Evolutionary conservation across 1,140 invertebrate genomes (phyloP), one percentile per base, ranked within the genome.

Genomic region (Drosophila neocordata): DNA sequence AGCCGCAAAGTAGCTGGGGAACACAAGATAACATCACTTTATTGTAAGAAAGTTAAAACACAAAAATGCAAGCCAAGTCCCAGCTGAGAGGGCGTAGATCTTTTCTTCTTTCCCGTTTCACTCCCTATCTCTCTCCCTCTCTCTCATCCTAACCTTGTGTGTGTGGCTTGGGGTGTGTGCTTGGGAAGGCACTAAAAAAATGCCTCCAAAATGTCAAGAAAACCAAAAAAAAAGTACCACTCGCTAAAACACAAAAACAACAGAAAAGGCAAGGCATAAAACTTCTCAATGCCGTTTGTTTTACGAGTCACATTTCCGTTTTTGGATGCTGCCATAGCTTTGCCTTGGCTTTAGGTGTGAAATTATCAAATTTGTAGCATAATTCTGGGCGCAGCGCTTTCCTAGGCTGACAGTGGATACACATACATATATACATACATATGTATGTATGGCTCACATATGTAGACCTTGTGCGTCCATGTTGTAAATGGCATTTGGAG

Each of bases 41-140:
- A 88, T 88, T 88, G 83, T 88, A 88, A 83, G 83, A 88, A 88
- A 88, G 83, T 88, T 88, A 88, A 87, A 87, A 88, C 83, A 82
- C 79, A 87, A 76, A 84, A 87, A 88, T 87, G 83, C 83, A 88
- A 87, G 79, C 74, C 65, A 67, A 75, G 53, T 77, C 75, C 60
- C 73, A 72, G 53, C 62, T 65, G 60, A 13, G 22, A 41, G 35
- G 20, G 52, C 22, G 59, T 72, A 62, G 41, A 48, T 48, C 41
- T 20, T 20, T 20, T 6, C 15, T 13, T 44, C 13, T 44, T 15
- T 2, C 41, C 5, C 37, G n/a, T n/a, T n/a, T n/a, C n/a, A n/a
- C n/a, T n/a, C n/a, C n/a, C n/a, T n/a, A n/a, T n/a, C 7, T 4
- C 13, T 15, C 38, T 13, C 13, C 2, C 41, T 18, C 13, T 44